Evolutionary conservation across 1,140 invertebrate species (phyloP), one percentile per base, ranked within the genome.

Genomic region (Ruditapes philippinarum): DNA sequence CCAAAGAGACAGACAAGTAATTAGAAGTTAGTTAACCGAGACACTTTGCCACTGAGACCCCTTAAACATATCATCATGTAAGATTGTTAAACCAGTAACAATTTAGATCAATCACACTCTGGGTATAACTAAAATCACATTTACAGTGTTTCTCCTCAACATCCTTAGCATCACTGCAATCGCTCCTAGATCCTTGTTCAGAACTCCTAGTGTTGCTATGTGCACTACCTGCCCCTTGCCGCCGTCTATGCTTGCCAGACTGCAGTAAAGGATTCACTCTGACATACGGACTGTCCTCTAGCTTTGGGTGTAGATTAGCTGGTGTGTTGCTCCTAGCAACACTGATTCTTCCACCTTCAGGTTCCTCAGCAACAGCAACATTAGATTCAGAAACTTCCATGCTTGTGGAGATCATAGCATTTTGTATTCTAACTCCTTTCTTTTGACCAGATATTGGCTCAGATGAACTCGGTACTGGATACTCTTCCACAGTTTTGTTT

Each of bases 381-480:
- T 3, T 45, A 4, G 40, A 2, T 12, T 68, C 54, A 60, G 85
- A 88, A 3, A 70, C 45, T 9, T 88, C 85, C 12, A 49, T 62
- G 38, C 70, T 65, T 1, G 74, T 88, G 11, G 85, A 79, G 4
- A 88, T 80, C 74, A 88, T 68, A 33, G 49, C 85, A 88, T 88
- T 88, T 28, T 78, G 70, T 60, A 86, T 78, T 45, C 31, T 60
- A 3, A 86, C 74, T 31, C 84, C 84, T 51, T 22, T 49, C 40
- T 54, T 54, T n/a, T 33, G 74, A 25, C 0, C 33, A 14, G 38
- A 4, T 51, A 0, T 3, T 19, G 4, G 42, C 28, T 17, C 7
- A 76, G 28, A 40, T 49, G 73, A 1, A 33, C 73, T 49, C 28
- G 1, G 40, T 1, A 76, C 28, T 49, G 73, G 73, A 1, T 76